Percentiles rank a stretch among this genome's conserved stretches.
Evolutionary conservation across 2,797 vertebrate species (phyloP).

Genomic region (Pelodytes ibericus): DNA sequence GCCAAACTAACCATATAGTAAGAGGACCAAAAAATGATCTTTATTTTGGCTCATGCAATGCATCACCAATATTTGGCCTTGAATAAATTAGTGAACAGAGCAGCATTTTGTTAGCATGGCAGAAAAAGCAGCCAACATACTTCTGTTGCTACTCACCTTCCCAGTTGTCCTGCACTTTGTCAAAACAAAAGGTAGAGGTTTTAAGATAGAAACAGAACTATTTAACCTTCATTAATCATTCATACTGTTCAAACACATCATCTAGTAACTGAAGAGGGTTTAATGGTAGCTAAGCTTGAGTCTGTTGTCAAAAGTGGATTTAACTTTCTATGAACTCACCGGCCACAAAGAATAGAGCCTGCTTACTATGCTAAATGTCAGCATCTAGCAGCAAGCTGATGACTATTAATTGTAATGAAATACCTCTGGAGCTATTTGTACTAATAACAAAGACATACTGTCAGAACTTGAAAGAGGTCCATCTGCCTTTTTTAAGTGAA

Average conservation of each 20-base stretch:
- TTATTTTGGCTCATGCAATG: too few relatives aligned
- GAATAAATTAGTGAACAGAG: slow-evolving; percentile 22
- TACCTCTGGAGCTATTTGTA: slow-evolving; percentile 83
- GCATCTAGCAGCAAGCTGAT: slow-evolving; percentile 76
- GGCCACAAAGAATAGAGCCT: slow-evolving; percentile 81
- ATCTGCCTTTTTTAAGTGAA: slow-evolving; percentile 74
- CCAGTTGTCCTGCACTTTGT: slow-evolving; percentile 65
- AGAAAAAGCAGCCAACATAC: slow-evolving; percentile 56
- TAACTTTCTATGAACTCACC: slow-evolving; percentile 86
- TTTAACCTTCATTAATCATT: slow-evolving; percentile 94
- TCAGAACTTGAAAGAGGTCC: slow-evolving; percentile 80
- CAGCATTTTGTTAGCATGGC: slow-evolving; percentile 55
- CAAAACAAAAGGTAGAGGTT: slow-evolving; percentile 75
- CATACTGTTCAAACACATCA: slow-evolving; percentile 83
- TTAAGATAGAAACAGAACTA: slow-evolving; percentile 82
- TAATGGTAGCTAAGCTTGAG: slow-evolving; percentile 80
- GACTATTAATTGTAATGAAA: slow-evolving; percentile 85
- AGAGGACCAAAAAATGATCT: too few relatives aligned
- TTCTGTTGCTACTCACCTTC: slow-evolving; percentile 69
- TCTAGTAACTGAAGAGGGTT: slow-evolving; percentile 84
- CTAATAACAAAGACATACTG: slow-evolving; percentile 80
- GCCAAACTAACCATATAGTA: too few relatives aligned
- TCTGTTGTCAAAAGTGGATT: slow-evolving; percentile 84
- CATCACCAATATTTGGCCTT: slow-evolving; percentile 9
- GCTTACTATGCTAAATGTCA: slow-evolving; percentile 80